A percentile compares a stretch with the other conserved stretches of the same genome.
phyloP scores from a whole-genome alignment of 1,140 invertebrate species.

The Meloidogyne exigua region DNA sequence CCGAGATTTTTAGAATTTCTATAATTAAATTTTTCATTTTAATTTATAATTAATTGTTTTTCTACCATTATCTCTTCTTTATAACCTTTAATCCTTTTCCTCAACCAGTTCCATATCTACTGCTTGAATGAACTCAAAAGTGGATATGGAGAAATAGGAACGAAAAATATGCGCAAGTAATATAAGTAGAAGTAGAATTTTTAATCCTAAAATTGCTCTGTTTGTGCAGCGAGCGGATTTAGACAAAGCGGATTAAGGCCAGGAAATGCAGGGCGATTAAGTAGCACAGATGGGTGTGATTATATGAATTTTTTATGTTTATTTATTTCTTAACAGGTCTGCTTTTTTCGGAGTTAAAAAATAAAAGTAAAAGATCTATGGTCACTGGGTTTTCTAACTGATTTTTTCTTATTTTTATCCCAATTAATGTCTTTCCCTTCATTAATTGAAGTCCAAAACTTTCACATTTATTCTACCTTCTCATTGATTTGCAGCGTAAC shows the following conservation, averaged over 20 bases:
- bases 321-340: background rate
- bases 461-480: background rate
- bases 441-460: conserved; percentile 13
- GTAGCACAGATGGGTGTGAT: background rate
- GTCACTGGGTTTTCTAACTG: too few relatives aligned
- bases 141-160: background rate
- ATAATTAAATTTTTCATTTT: too few relatives aligned
- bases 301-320: background rate
- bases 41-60: background rate
- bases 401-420: background rate
- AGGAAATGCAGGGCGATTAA: background rate
- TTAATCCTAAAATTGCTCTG: background rate
- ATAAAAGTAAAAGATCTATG: background rate
- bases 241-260: background rate
- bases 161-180: background rate
- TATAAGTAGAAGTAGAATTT: background rate
- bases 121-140: background rate
- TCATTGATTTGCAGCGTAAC: conserved; percentile 19
- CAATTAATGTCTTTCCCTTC: background rate
- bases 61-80: background rate
- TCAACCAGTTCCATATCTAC: background rate
- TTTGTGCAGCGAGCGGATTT: background rate
- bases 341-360: background rate
- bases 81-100: background rate
- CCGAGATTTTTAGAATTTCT: too few relatives aligned